Evolutionary conservation across 2,113 vertebrate genomes (phyloP), one percentile per base, ranked within the genome.

Genomic region (Vulpes vulpes): DNA sequence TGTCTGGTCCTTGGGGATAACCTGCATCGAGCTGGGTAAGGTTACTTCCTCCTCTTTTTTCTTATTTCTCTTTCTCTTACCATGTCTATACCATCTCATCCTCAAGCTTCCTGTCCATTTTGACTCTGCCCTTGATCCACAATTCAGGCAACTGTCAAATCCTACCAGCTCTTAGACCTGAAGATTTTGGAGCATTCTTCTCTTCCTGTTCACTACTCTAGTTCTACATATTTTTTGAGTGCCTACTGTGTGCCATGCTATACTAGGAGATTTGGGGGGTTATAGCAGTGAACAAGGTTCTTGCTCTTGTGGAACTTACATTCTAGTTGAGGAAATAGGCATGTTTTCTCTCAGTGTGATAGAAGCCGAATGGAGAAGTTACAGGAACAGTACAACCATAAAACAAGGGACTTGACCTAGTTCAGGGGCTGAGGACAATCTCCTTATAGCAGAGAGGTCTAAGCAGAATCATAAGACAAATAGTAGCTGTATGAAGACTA

Each of bases 1-100:
- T 96, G 99, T 99, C 97, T 99, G 99, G 99, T 99, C 99, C 96
- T 99, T 99, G 96, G 99, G 99, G 98, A 99, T 99, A 98, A 99
- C 99, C 96, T 99, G 99, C 98, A 99, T 99, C 81, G 99, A 99
- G 98, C 98, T 99, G 97, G 99, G 99, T 99, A 98, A 98, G 97
- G 32, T 20, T 85, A 49, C n/a, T 38, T 87, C n/a, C 25, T 11
- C 23, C 32, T 76, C 55, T 74, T 78, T 69, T 32, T n/a, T 90
- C 32, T 57, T 8, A 27, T 93, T 88, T 85, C 43, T 86, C n/a
- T 81, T 59, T 85, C n/a, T 95, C 2, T 90, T 86, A 9, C 60
- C 92, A 6, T 94, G 23, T 19, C 43, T 8, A 10, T 23, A 65
- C 60, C 59, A 25, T 51, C 73, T 57, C 74, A 23, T 91, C 55